A percentile compares a stretch with the other conserved stretches of the same genome.
Conservation (phyloP, 1,140 invertebrate genomes). For the Ylistrum balloti region DNA sequence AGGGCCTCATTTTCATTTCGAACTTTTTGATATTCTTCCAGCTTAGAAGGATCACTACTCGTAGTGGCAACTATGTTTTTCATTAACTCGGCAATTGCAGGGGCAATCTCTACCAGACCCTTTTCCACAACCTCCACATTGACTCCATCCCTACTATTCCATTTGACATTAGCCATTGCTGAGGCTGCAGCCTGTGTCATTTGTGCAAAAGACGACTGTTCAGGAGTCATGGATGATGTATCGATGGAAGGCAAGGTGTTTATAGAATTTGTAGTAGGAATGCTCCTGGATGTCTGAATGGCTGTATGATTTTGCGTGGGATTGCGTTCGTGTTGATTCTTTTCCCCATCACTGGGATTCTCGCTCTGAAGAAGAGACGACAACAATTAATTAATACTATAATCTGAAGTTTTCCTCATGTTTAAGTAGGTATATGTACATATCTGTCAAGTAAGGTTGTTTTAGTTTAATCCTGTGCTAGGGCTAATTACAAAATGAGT, state of each 20-base stretch:
- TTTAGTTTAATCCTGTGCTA: no score
- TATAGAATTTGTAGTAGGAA: not conserved
- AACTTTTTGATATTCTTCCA: conserved; percentile 54
- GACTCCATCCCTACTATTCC: not conserved
- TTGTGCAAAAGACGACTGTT: conserved; percentile 3
- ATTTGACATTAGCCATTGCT: not conserved
- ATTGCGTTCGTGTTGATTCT: not conserved
- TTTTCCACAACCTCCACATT: not conserved
- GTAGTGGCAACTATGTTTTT: not conserved
- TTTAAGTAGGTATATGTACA: not conserved
- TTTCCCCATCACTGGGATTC: not conserved
- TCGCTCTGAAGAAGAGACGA: conserved; percentile 11
- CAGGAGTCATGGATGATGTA: not conserved
- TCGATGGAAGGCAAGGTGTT: not conserved
- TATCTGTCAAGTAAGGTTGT: no score
- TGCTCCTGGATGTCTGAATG: not conserved
- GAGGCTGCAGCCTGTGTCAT: not conserved
- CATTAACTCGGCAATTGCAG: not conserved
- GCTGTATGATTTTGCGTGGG: not conserved
- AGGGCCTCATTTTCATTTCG: conserved; percentile 60
- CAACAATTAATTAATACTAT: not conserved
- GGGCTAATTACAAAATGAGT: no score
- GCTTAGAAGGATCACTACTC: not conserved
- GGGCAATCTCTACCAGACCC: not conserved
- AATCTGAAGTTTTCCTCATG: no score